These are phyloP conservation scores for Ochropleura leucogaster DNA, from an alignment of 2,888 invertebrate species.

Conservation along the genomic window DNA sequence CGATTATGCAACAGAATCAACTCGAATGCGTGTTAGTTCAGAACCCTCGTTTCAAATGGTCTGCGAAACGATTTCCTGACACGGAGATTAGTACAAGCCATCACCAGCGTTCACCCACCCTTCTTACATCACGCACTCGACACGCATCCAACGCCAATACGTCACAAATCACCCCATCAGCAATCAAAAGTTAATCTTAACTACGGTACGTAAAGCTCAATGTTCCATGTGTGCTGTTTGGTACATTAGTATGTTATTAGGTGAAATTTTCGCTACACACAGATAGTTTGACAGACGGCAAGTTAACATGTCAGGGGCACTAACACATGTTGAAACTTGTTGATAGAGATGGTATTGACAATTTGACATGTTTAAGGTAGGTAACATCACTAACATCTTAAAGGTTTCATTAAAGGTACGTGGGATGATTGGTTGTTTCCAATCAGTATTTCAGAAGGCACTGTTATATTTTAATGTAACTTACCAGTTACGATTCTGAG, in stretches of 20 bases:
- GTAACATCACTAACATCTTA: slow-evolving; percentile 43
- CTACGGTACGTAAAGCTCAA: slow-evolving; percentile 74
- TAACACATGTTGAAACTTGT: slow-evolving; percentile 82
- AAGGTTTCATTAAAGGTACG: slow-evolving; percentile 22
- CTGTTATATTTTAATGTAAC: slow-evolving; percentile 35
- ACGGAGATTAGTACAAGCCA: slow-evolving; percentile 91
- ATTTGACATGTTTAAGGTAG: slow-evolving; percentile 72
- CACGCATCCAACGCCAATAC: slow-evolving; percentile 75
- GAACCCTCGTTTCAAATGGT: slow-evolving; percentile 89
- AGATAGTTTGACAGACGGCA: slow-evolving; percentile 89
- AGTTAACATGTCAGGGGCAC: slow-evolving; percentile 90
- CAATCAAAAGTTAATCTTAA: slow-evolving; percentile 77
- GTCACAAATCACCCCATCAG: slow-evolving; percentile 78
- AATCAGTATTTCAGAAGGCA: slow-evolving; percentile 34
- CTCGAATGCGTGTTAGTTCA: slow-evolving; percentile 87
- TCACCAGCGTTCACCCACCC: slow-evolving; percentile 88
- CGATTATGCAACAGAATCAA: slow-evolving; percentile 87
- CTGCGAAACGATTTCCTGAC: slow-evolving; percentile 91
- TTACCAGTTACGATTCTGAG: slow-evolving; percentile 95
- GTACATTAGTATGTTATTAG: slow-evolving; percentile 63
- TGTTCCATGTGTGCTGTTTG: slow-evolving; percentile 63
- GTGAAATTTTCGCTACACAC: slow-evolving; percentile 75
- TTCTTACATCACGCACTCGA: slow-evolving; percentile 90
- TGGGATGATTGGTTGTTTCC: slow-evolving; percentile 18
- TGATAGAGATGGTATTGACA: slow-evolving; percentile 83